A percentile compares a stretch with the other conserved stretches of the same genome.
These are phyloP conservation scores for Nomada ferruginata DNA, from an alignment of 2,888 invertebrate genomes.

Conservation along the genomic window DNA sequence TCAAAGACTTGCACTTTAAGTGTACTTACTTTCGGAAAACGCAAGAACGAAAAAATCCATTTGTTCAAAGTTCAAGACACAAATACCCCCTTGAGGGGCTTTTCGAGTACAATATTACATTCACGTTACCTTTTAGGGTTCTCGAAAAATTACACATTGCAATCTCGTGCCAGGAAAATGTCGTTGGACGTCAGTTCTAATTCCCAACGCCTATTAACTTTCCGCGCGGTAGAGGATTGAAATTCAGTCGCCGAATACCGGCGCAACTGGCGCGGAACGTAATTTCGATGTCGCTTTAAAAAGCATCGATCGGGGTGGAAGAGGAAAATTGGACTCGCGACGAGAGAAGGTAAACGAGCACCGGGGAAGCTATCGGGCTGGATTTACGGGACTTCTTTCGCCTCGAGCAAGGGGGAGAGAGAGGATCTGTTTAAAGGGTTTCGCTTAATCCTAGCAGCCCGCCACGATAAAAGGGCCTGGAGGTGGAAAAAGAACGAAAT, in stretches of 20 bases:
- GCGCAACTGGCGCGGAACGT: not conserved
- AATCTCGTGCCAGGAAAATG: not conserved
- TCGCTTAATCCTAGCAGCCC: conserved; percentile 17
- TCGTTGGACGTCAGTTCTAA: not conserved
- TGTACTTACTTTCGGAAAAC: too few species aligned
- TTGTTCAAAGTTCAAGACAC: too few species aligned
- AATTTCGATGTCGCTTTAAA: conserved; percentile 40
- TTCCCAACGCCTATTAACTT: conserved; percentile 3
- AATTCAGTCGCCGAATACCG: not conserved
- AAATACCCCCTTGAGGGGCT: too few species aligned
- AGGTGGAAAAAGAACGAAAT: not conserved
- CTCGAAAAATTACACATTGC: not conserved
- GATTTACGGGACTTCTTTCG: conserved; percentile 40
- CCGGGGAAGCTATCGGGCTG: conserved; percentile 8
- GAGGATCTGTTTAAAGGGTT: conserved; percentile 36
- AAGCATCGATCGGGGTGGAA: conserved; percentile 30
- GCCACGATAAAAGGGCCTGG: not conserved
- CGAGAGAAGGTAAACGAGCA: conserved; percentile 36
- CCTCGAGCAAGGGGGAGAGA: not conserved
- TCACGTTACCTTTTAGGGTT: not conserved
- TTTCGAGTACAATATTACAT: not conserved
- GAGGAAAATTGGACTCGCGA: conserved; percentile 40
- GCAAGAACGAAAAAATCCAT: too few species aligned
- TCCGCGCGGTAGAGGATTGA: conserved; percentile 8
- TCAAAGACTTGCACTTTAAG: too few species aligned